Percentiles rank a stretch among this genome's conserved stretches.
Conservation (phyloP, 2,797 vertebrate genomes). For the Avahi laniger region DNA sequence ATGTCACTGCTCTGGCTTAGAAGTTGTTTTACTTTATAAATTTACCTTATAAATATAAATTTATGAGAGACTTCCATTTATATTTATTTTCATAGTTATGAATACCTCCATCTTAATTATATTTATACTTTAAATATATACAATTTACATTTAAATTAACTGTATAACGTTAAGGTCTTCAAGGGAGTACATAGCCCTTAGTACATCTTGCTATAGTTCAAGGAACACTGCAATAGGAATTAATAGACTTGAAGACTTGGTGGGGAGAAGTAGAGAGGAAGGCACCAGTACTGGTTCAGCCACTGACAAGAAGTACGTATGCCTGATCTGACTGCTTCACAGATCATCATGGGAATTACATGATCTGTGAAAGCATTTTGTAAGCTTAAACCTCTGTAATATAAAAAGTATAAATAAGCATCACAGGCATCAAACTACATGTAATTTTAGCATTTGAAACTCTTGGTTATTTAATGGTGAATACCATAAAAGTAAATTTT, state of each 20-base stretch:
- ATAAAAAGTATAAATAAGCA: neutral
- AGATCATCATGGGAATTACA: neutral
- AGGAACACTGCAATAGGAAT: neutral
- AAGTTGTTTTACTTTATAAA: neutral
- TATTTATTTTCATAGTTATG: neutral
- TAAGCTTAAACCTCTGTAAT: neutral
- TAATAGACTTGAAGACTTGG: neutral
- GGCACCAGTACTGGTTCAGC: fast-evolving
- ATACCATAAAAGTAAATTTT: neutral
- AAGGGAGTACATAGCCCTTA: neutral
- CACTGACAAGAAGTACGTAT: neutral
- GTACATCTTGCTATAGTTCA: neutral
- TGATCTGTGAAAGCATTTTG: neutral
- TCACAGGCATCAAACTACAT: neutral
- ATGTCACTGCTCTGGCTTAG: neutral
- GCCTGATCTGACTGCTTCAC: neutral
- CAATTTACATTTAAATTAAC: neutral
- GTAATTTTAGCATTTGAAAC: neutral
- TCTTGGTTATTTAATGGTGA: neutral
- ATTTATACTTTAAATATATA: neutral
- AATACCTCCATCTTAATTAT: neutral
- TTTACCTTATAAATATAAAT: neutral
- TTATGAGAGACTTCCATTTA: neutral
- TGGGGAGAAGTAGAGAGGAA: neutral
- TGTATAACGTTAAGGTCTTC: neutral